A percentile compares a stretch with the other conserved stretches of the same genome.
phyloP scores from a whole-genome alignment of 2,113 vertebrate genomes.

The Globicephala melas region DNA sequence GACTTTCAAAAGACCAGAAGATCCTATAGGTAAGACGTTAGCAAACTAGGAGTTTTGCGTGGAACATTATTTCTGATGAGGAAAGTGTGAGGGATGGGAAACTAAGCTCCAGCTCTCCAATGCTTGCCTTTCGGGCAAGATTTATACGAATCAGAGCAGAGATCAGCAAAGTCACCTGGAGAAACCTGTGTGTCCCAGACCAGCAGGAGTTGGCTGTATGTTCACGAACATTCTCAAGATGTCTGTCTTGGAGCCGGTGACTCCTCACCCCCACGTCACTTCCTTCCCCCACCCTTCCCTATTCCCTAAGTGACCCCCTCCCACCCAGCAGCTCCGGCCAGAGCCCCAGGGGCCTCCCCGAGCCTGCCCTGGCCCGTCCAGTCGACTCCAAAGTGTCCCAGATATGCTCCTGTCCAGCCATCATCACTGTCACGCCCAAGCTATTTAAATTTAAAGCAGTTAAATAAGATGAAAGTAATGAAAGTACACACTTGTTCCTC shows the following conservation, averaged over 20 bases:
- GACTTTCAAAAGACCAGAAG: not conserved
- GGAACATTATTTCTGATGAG: not conserved
- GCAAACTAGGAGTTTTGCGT: not conserved
- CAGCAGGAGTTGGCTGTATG: not conserved
- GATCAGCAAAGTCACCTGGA: not conserved
- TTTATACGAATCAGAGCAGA: not conserved
- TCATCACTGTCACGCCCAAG: not conserved
- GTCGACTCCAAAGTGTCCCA: not conserved
- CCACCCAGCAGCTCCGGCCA: not conserved
- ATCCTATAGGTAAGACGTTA: not conserved
- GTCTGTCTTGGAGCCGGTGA: not conserved
- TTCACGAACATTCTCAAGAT: not conserved
- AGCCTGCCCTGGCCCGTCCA: not conserved
- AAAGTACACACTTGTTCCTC: not conserved
- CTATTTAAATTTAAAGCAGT: not conserved
- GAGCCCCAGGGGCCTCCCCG: not conserved
- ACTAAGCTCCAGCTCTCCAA: not conserved
- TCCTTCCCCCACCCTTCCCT: accelerated
- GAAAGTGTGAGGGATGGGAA: not conserved
- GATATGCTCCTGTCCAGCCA: not conserved
- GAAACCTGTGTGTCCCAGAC: not conserved
- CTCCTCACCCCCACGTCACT: not conserved
- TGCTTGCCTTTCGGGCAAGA: not conserved
- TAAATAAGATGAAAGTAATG: not conserved
- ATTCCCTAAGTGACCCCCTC: not conserved